Evolutionary conservation across 2,797 vertebrate species (phyloP), one percentile per base, ranked within the genome.

Genomic region (Heliangelus exortis): DNA sequence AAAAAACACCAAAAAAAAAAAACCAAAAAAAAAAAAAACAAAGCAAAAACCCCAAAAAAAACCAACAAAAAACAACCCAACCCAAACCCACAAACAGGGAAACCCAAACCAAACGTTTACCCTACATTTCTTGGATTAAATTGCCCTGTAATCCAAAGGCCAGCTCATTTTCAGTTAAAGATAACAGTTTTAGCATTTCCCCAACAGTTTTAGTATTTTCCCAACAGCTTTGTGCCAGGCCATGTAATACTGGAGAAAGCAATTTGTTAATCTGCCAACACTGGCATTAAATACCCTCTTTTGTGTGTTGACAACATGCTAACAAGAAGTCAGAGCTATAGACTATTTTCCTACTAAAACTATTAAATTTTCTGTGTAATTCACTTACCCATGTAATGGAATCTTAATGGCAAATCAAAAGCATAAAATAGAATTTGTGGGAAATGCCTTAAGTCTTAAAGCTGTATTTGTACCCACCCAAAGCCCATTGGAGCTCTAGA

Each of bases 201-300:
- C 58, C 86, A 91, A 87, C 87, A 91, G 47, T 63, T 71, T 90
- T 87, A n/a, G n/a, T n/a, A n/a, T n/a, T n/a, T n/a, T n/a, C n/a
- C n/a, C 86, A 91, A 87, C 87, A 91, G 47, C 63, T 71, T 90
- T 87, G 92, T 95, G 83, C 84, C 58, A 84, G 57, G 66, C 86
- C 45, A 19, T 20, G 59, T 63, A 95, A 47, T 22, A 82, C 87
- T 85, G 93, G 87, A 74, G 69, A 79, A 81, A 93, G 92, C 93
- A 87, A 95, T 96, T 96, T 95, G 92, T 97, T 97, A 53, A 97
- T 97, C 93, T 92, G 93, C 91, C 93, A 96, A n/a, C 33, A 22
- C 84, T 41, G 55, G 36, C 67, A 57, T 90, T 96, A 93, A 95
- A 65, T 73, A 87, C 59, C 78, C 90, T 85, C 57, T 90, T 97